Base-by-base conservation (phyloP, 2,888 invertebrate genomes). In the Erebia palarica region DNA sequence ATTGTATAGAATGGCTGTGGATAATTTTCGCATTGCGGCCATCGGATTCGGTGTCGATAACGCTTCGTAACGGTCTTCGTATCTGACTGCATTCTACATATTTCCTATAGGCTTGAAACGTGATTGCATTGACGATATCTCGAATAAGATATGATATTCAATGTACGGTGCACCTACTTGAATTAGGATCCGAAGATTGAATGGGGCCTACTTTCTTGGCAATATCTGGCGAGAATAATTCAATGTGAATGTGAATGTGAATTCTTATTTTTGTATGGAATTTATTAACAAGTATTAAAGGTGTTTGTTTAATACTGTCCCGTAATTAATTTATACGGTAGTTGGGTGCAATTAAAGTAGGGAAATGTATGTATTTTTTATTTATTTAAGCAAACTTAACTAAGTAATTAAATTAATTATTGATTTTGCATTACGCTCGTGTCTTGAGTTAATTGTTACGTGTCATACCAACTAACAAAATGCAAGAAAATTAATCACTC, bases 1-100 rank as follows among this genome's bases (percentile, higher is more conserved):
- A 74, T 75, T 73, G 68, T 70, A 64, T 60, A 70, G 60, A 78
- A 78, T 75, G 75, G 79, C 80, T 83, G 84, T 80, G 87, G 89
- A 90, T 91, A 91, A 89, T 91, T 91, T 91, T 92, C 90, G 87
- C 90, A 89, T 88, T 90, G 90, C 88, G 82, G 81, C 86, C 88
- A 90, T 91, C 87, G 86, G 86, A 87, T 89, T 88, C 85, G 85
- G 84, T 86, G 83, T 84, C 86, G 87, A 90, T 90, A 88, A 87
- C 86, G 83, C 81, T 84, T 84, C 77, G 86, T 90, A 91, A 92
- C 89, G 90, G 91, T 91, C 84, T 84, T 82, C 84, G 84, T 88
- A 88, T 85, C 85, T 80, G 79, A 68, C 84, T 86, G 86, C 87
- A 88, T 89, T 89, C 88, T 88, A 81, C 81, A 84, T 84, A 84